Base-by-base conservation (phyloP, 1,140 invertebrate species). In the Schlechtendalia chinensis region DNA sequence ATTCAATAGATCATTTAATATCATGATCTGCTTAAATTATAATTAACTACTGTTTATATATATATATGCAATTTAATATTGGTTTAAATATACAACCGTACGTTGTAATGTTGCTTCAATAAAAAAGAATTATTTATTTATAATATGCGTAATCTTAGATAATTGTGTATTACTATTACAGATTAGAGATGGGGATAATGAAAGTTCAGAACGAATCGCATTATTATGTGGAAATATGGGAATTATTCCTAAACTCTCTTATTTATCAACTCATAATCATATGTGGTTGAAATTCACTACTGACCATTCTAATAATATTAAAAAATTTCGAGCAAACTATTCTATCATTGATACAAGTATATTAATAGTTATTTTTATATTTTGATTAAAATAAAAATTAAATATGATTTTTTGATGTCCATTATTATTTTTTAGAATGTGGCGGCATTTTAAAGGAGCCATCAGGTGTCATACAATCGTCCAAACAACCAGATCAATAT, bases 291-390 rank as follows among this genome's bases (percentile, higher is more conserved):
- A 88, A 82, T 92, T 94, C 83, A 85, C 85, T 61, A 90, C 90
- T 0, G 91, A 93, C 84, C 81, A 83, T 1, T 89, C 87, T 29
- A 84, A 90, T n/a, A 84, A 86, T n/a, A 89, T 89, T 5, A 85
- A 86, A 59, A 93, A 93, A 1, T 96, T 95, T 84, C 87, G 88
- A 77, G 90, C 91, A 19, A 92, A 92, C 83, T 95, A 92, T 84
- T 90, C 91, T 1, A 89, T 90, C 1, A 85, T 91, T 56, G 87
- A 91, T 84, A 87, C 87, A 65, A 87, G 91, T 91, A 85, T 84
- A 4, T 50, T 67, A 14, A n/a, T n/a, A 24, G n/a, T n/a, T n/a
- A n/a, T n/a, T n/a, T n/a, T n/a, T n/a, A n/a, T n/a, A n/a, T n/a
- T n/a, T n/a, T n/a, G n/a, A n/a, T 39, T 39, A 39, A 39, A 39